phyloP scores from a whole-genome alignment of 2,113 vertebrate genomes.

The Trogon melanurus region DNA sequence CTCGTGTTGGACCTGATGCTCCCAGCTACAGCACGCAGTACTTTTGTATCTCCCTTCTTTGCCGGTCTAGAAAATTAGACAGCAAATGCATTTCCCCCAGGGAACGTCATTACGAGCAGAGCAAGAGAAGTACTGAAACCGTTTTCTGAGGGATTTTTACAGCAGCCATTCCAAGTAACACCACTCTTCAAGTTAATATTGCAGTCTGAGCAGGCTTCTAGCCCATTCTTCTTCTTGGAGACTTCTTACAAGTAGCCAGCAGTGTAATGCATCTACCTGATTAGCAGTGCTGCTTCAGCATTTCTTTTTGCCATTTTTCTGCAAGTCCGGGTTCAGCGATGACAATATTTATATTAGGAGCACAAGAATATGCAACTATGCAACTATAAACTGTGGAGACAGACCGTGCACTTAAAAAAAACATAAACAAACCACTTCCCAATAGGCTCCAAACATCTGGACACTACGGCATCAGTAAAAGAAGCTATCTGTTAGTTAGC shows the following conservation, averaged over 20 bases:
- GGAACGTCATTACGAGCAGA: background rate
- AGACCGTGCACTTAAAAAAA: background rate
- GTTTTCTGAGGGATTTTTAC: background rate
- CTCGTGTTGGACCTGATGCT: background rate
- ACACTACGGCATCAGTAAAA: background rate
- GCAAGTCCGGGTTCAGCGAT: background rate
- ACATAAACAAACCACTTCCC: background rate
- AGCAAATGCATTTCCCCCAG: background rate
- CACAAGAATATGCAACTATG: background rate
- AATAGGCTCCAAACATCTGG: background rate
- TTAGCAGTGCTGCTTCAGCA: background rate
- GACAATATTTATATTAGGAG: background rate
- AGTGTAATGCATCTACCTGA: background rate
- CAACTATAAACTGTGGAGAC: background rate
- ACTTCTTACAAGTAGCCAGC: background rate
- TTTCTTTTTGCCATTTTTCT: background rate
- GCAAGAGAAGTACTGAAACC: background rate
- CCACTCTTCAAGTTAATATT: background rate
- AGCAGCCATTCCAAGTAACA: background rate
- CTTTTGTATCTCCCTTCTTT: background rate
- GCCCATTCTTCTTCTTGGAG: background rate
- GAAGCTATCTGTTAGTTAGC: background rate
- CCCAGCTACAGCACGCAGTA: accelerated
- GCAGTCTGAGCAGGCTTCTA: background rate
- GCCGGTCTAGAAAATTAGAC: background rate